phyloP scores from a whole-genome alignment of 2,113 vertebrate species.

The Anoura caudifer region DNA sequence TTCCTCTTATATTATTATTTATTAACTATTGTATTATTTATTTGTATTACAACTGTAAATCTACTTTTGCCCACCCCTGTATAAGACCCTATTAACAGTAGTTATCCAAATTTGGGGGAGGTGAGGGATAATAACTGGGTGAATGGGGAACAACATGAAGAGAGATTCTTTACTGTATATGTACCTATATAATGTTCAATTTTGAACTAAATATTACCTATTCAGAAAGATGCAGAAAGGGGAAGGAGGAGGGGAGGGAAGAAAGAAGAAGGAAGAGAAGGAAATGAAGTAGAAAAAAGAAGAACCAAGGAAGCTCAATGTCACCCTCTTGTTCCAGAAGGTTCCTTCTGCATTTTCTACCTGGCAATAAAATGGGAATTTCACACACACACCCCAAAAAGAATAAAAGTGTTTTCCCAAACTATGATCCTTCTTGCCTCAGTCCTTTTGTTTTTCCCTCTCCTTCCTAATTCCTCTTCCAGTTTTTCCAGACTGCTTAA shows the following conservation, averaged over 20 bases:
- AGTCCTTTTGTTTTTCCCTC: background rate
- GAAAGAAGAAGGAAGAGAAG: background rate
- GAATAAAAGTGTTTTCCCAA: background rate
- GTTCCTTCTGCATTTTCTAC: background rate
- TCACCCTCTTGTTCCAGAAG: background rate
- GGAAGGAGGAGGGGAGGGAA: background rate
- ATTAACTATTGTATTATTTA: background rate
- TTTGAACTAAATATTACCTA: conserved; percentile 11
- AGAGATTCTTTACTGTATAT: background rate
- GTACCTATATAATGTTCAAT: background rate
- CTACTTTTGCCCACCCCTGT: background rate
- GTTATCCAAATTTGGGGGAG: background rate
- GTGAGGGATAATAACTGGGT: background rate
- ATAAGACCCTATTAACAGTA: background rate
- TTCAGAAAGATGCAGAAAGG: background rate
- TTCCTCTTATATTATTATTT: background rate
- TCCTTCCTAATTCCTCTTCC: background rate
- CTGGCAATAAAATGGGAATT: conserved; percentile 22
- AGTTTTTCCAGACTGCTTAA: conserved; percentile 2
- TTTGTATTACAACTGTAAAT: background rate
- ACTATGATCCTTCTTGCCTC: background rate
- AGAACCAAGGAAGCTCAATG: background rate
- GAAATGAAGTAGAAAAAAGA: background rate
- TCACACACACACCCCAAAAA: background rate
- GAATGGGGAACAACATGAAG: background rate